A percentile compares a stretch with the other conserved stretches of the same genome.
These are phyloP conservation scores for Upupa epops DNA, from an alignment of 2,113 vertebrate species.

Conservation along the genomic window DNA sequence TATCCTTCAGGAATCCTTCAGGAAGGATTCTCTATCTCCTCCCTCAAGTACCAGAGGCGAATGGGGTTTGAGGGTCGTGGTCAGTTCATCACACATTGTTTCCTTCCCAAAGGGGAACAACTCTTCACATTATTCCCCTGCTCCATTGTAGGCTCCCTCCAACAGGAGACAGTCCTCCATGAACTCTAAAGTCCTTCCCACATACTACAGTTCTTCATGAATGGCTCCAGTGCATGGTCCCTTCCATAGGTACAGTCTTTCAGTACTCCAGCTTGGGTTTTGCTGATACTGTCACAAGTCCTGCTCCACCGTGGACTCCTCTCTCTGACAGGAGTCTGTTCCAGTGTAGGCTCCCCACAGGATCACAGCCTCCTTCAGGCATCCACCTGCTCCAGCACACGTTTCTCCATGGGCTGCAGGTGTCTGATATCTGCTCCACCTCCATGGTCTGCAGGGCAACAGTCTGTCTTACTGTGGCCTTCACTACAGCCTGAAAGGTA, in stretches of 20 bases:
- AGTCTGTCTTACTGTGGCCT: not conserved
- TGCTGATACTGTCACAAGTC: not conserved
- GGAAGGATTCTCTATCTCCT: not conserved
- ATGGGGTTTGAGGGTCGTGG: not conserved
- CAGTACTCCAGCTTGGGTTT: too few species aligned
- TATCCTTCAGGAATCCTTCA: too few species aligned
- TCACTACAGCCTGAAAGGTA: rapidly evolving
- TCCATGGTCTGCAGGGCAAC: not conserved
- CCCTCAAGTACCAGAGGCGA: too few species aligned
- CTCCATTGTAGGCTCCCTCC: not conserved
- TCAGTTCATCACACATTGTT: not conserved
- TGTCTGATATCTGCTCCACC: not conserved
- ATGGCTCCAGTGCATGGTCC: not conserved
- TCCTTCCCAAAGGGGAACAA: not conserved
- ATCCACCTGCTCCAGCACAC: not conserved
- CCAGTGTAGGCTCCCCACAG: too few species aligned
- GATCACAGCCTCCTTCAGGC: not conserved
- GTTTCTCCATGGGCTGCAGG: not conserved
- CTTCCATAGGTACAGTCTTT: not conserved
- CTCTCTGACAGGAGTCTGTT: not conserved
- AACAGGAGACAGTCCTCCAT: not conserved
- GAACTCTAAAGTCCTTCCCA: not conserved
- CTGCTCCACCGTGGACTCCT: not conserved
- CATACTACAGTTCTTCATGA: not conserved
- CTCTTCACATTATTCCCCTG: not conserved